Evolutionary conservation across 2,888 invertebrate genomes (phyloP).

Genomic region (Drosophila sordidula): DNA sequence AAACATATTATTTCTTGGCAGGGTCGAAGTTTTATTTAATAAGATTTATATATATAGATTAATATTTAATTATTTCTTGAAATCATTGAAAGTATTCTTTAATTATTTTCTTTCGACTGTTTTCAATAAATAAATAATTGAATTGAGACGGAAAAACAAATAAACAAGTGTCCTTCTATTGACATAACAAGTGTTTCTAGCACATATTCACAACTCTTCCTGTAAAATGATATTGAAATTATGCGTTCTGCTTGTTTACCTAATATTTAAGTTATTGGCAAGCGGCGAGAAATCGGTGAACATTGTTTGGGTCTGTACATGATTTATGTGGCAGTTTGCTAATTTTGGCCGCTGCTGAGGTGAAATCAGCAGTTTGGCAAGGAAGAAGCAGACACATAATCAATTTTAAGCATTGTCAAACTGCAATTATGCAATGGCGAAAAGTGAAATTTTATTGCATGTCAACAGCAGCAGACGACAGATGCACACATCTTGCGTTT

Average conservation of each 20-base stretch:
- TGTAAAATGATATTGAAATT: too few species aligned
- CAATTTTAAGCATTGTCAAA: slow-evolving; percentile 79
- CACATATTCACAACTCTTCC: too few species aligned
- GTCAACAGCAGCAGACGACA: slow-evolving; percentile 57
- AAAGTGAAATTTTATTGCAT: slow-evolving; percentile 81
- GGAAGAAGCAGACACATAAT: slow-evolving; percentile 70
- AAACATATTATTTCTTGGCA: not conserved
- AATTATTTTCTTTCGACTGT: too few species aligned
- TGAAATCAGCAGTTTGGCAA: slow-evolving; percentile 62
- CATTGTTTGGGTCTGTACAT: slow-evolving; percentile 23
- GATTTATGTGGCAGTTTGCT: slow-evolving; percentile 62
- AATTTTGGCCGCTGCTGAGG: slow-evolving; percentile 57
- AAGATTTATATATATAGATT: too few species aligned
- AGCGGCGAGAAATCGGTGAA: slow-evolving; percentile 16
- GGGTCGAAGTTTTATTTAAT: too few species aligned
- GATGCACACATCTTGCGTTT: slow-evolving; percentile 60
- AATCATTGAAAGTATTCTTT: too few species aligned
- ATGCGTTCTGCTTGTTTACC: slow-evolving; percentile 1
- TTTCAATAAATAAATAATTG: too few species aligned
- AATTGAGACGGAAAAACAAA: not conserved
- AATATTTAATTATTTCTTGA: too few species aligned
- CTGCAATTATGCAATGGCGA: slow-evolving; percentile 78
- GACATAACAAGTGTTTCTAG: not conserved
- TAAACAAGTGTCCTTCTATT: not conserved
- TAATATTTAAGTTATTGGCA: slow-evolving; percentile 21